These are phyloP conservation scores for Gymnoscelis rufifasciata DNA, from an alignment of 2,888 invertebrate species.

Conservation along the genomic window DNA sequence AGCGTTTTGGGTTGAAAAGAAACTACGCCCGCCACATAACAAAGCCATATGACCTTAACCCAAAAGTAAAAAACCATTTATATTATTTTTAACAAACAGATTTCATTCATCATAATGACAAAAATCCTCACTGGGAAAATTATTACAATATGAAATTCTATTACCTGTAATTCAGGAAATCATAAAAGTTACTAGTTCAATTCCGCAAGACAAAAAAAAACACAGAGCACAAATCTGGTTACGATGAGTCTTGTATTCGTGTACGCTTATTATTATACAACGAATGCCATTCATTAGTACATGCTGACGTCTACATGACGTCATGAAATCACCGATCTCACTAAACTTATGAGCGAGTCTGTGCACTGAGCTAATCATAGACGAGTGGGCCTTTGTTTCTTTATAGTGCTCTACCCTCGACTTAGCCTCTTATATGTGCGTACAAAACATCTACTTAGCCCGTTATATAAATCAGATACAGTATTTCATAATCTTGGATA, in stretches of 20 bases:
- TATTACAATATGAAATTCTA: no score
- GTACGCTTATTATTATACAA: conserved; percentile 33
- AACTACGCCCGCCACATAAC: no score
- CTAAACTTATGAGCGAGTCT: conserved; percentile 12
- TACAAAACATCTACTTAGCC: conserved; percentile 1
- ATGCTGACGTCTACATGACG: conserved; percentile 25
- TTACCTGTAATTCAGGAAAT: no score
- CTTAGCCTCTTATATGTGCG: conserved; percentile 2
- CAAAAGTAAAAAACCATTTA: no score
- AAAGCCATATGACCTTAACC: no score
- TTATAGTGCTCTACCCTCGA: conserved; percentile 7
- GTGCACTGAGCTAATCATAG: conserved; percentile 18
- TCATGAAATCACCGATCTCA: conserved; percentile 20
- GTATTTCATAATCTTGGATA: conserved; percentile 1
- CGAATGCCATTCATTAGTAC: conserved; percentile 32
- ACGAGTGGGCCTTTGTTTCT: conserved; percentile 15
- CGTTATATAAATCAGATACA: neutral
- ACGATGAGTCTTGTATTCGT: conserved; percentile 27
- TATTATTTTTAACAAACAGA: no score
- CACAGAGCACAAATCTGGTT: no score
- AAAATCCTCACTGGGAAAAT: no score
- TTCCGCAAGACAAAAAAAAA: no score
- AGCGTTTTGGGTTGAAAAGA: no score
- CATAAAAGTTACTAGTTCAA: no score
- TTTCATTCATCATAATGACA: no score